phyloP scores from a whole-genome alignment of 2,113 vertebrate species.

The Tachycineta bicolor region DNA sequence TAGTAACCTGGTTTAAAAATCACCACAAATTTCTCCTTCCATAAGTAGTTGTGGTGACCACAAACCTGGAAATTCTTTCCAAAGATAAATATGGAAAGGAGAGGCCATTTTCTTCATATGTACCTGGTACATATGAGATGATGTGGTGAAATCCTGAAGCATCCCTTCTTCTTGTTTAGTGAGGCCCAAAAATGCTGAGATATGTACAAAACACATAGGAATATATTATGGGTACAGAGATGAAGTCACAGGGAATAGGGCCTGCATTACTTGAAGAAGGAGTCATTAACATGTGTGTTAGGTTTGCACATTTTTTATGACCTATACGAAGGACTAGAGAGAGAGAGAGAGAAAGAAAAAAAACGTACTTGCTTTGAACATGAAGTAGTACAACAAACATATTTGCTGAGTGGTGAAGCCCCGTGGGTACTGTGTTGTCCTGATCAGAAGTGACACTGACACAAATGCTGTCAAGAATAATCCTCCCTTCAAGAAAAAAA shows the following conservation, averaged over 20 bases:
- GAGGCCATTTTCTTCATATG: not conserved
- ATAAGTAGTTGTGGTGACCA: not conserved
- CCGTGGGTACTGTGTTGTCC: not conserved
- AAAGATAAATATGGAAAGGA: not conserved
- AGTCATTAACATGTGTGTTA: not conserved
- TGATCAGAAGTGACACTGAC: not conserved
- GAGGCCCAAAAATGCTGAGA: not conserved
- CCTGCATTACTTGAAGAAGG: not conserved
- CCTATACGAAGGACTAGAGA: not conserved
- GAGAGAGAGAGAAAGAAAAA: rapidly evolving
- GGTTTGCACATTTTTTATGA: not conserved
- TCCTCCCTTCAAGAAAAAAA: not conserved
- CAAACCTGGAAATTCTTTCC: not conserved
- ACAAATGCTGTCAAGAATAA: not conserved
- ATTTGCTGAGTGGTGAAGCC: not conserved
- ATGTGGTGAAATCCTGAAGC: not conserved
- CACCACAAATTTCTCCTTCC: not conserved
- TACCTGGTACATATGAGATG: not conserved
- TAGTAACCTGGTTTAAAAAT: not conserved
- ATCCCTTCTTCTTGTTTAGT: not conserved
- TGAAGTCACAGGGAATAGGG: not conserved
- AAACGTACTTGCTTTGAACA: not conserved
- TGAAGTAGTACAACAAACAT: not conserved
- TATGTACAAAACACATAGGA: not conserved
- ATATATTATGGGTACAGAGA: not conserved